A percentile compares a stretch with the other conserved stretches of the same genome.
Conservation (phyloP, 2,888 invertebrate genomes). For the Cataglyphis rosenhaueri region DNA sequence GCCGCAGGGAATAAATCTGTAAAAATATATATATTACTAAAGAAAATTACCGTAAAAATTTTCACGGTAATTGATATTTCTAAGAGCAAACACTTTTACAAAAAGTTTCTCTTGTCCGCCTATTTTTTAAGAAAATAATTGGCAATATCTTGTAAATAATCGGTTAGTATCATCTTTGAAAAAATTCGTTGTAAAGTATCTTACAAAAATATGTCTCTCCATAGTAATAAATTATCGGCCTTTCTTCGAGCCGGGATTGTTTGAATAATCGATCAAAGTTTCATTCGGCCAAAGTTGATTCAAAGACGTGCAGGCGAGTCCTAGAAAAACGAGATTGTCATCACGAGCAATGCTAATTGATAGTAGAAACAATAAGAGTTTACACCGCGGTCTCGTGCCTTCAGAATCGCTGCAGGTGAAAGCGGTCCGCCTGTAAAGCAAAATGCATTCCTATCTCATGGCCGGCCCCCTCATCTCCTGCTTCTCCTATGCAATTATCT, state of each 20-base stretch:
- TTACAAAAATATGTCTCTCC: neutral
- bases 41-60: slow-evolving; percentile 17
- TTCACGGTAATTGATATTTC: slow-evolving; percentile 12
- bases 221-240: neutral
- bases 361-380: slow-evolving; percentile 62
- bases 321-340: slow-evolving; percentile 51
- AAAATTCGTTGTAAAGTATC: neutral
- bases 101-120: slow-evolving; percentile 21
- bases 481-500: slow-evolving; percentile 70
- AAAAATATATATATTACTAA: slow-evolving; percentile 19
- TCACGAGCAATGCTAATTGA: slow-evolving; percentile 61
- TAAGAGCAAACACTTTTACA: slow-evolving; percentile 28
- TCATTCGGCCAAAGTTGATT: neutral
- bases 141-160: neutral
- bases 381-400: slow-evolving; percentile 15
- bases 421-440: slow-evolving; percentile 75
- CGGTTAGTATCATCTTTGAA: neutral
- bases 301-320: neutral
- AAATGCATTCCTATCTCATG: slow-evolving; percentile 75
- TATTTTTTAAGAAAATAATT: neutral
- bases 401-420: slow-evolving; percentile 70
- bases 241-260: neutral
- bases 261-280: slow-evolving; percentile 8
- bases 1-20: neutral
- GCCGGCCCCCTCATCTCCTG: slow-evolving; percentile 46